Percentiles rank a stretch among this genome's conserved stretches.
phyloP scores from a whole-genome alignment of 2,113 vertebrate genomes.

The Xiphophorus maculatus region DNA sequence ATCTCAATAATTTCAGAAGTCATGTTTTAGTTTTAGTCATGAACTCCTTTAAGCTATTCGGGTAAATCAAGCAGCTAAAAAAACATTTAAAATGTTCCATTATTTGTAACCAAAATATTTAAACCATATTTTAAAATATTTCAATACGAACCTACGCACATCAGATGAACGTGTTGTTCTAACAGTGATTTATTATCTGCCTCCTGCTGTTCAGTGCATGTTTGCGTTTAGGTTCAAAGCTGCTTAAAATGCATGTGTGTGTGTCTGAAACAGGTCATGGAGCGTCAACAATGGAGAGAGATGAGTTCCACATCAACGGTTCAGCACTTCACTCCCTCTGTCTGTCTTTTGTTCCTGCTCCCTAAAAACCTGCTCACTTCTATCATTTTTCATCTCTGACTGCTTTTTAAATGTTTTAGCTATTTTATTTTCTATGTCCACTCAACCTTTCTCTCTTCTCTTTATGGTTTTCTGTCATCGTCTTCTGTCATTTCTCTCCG shows the following conservation, averaged over 20 bases:
- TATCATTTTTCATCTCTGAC: background rate
- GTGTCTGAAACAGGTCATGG: conserved; percentile 66
- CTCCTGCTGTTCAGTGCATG: conserved; percentile 34
- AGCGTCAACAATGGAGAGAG: conserved; percentile 73
- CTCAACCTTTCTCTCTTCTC: conserved; percentile 24
- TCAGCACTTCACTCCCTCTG: conserved; percentile 55
- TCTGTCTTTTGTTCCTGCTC: conserved; percentile 5
- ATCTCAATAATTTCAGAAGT: background rate
- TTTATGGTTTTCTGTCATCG: background rate
- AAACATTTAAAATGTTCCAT: conserved; percentile 14
- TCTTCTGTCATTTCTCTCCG: background rate
- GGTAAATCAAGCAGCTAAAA: conserved; percentile 1
- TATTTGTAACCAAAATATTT: background rate
- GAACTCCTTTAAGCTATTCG: background rate
- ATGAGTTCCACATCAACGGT: conserved; percentile 74
- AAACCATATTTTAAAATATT: background rate
- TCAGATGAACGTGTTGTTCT: conserved; percentile 18
- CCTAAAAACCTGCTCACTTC: background rate
- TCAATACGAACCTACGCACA: background rate
- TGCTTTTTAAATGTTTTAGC: background rate
- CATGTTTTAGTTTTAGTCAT: background rate
- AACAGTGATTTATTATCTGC: conserved; percentile 33
- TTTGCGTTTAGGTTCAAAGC: conserved; percentile 30
- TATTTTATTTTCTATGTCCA: conserved; percentile 8
- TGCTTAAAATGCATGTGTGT: conserved; percentile 34